Base-by-base conservation (phyloP, 2,797 vertebrate genomes). In the Mastacembelus armatus region DNA sequence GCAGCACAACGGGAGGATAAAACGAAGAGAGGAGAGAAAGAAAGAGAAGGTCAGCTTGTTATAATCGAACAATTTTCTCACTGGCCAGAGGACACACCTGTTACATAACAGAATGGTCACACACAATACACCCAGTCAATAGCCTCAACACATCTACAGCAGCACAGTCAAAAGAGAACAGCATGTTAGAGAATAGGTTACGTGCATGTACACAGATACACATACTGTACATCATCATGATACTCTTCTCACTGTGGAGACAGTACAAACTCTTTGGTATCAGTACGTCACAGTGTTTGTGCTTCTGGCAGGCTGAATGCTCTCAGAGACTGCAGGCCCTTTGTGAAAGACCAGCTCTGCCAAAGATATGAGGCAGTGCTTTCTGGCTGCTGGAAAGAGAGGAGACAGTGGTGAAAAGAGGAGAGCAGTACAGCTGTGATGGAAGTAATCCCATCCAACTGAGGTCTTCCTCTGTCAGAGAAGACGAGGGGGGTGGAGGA, bases 401-500 rank as follows among this genome's bases (percentile, higher is more conserved):
- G 71, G 62, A 71, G 65, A 66, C 24, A 40, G 51, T 5, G 30
- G 40, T 56, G 69, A 77, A 43, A 72, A 66, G 63, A 82, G 57
- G 38, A 43, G 62, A 32, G 63, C 62, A 51, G 40, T 66, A 44
- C 77, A 79, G 79, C 86, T 89, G 86, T 59, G 76, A 78, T 67
- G 72, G 86, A 85, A 85, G 74, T 73, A 66, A 58, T 76, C 82
- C 61, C 71, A 79, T 82, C 77, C 74, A 85, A 77, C 77, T 79
- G 75, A 83, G 75, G 55, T 70, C 64, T 66, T 67, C 51, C 77
- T 78, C 70, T 68, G 63, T 72, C 52, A 43, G 72, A 57, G 62
- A 42, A 76, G 58, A 66, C 2, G 43, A 44, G 59, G 71, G 50
- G 77, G 73, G 44, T 47, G 69, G 63, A 57, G 56, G 42, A 16